Evolutionary conservation across 1,140 invertebrate species (phyloP), one percentile per base, ranked within the genome.

Genomic region (Heterodera schachtii): DNA sequence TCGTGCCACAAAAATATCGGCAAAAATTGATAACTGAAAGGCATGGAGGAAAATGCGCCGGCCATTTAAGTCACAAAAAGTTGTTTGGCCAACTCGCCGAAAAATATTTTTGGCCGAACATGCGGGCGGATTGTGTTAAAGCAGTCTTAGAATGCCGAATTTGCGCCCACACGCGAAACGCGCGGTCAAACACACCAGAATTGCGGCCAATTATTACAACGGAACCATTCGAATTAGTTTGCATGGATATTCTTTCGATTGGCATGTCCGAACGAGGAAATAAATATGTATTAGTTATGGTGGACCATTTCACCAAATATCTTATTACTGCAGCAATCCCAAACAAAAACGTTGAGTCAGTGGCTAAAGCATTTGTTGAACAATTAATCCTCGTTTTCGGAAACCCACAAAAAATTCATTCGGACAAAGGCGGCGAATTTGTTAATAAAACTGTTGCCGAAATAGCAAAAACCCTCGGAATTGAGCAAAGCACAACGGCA

Each of bases 41-140:
- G 46, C 77, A 78, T 8, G n/a, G 0, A 31, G 77, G 77, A 31
- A 44, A 78, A 49, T 78, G 77, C 43, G 77, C 64, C 2, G 77
- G 64, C 31, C 77, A 78, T 73, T 9, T 31, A 3, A 78, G 77
- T 73, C 75, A 5, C 13, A 69, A 78, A 41, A 69, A 78, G 9
- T 2, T 78, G 2, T 78, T 9, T 21, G 2, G 21, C 1, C 77
- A 78, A 16, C 4, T 69, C 2, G 0, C n/a, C 13, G n/a, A 78
- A 73, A 21, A 75, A 78, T 78, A 41, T 73, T 78, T 74, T 47
- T 78, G 77, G 77, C 77, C 77, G 2, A 78, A 78, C 21, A 69
- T 78, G 52, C 8, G 67, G 2, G 67, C 11, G 1, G 77, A 76
- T 21, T 78, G 77, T 9, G 78, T 49, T 2, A 78, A 44, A 8